phyloP scores from a whole-genome alignment of 2,797 vertebrate species.

The Phrynocephalus guinanensis region DNA sequence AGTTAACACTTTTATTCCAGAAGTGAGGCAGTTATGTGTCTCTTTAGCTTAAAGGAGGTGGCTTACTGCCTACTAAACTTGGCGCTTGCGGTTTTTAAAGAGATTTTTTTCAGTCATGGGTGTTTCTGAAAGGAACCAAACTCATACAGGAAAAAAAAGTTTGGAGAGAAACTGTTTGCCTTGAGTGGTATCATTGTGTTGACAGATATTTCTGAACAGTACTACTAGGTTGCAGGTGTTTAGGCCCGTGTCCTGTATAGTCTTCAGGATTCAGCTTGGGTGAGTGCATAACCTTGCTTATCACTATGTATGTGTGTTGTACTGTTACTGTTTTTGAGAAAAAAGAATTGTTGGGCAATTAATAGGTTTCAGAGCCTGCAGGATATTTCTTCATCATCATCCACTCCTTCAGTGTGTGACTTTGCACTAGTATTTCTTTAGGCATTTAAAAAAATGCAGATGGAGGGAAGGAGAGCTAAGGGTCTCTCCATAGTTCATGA shows the following conservation, averaged over 20 bases:
- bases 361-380: background rate
- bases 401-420: background rate
- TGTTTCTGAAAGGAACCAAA: background rate
- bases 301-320: background rate
- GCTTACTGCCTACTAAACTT: background rate
- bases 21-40: conserved; percentile 50
- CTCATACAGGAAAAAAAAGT: background rate
- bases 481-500: background rate
- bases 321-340: background rate
- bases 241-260: background rate
- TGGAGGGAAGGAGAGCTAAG: background rate
- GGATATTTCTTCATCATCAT: background rate
- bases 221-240: background rate
- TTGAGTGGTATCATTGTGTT: background rate
- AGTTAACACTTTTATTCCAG: conserved; percentile 37
- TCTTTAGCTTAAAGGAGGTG: conserved; percentile 32
- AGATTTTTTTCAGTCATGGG: background rate
- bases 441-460: background rate
- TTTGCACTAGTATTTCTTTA: background rate
- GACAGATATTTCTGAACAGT: background rate
- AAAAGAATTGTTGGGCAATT: background rate
- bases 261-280: background rate
- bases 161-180: background rate
- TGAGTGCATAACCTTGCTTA: background rate
- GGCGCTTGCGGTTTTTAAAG: conserved; percentile 5